A percentile compares a stretch with the other conserved stretches of the same genome.
Conservation (phyloP, 2,113 vertebrate genomes). For the Petroica traversi region DNA sequence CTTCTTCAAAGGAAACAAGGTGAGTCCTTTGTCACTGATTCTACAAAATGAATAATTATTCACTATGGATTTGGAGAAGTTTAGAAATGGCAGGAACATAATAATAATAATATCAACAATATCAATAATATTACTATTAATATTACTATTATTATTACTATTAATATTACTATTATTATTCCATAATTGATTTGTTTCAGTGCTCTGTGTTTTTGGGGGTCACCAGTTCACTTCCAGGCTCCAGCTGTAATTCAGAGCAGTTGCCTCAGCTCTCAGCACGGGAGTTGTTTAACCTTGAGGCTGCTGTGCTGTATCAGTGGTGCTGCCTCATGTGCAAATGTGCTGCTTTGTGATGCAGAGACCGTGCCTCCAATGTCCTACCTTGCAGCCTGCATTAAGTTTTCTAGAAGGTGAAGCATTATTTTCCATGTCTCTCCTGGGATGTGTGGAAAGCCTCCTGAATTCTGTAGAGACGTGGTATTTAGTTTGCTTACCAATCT, state of each 20-base stretch:
- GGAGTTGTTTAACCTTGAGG: conserved; percentile 64
- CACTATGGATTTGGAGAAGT: neutral
- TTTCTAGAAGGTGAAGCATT: conserved; percentile 52
- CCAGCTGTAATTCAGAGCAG: neutral
- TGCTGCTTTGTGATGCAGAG: conserved; percentile 58
- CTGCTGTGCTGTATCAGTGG: neutral
- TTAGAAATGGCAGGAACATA: neutral
- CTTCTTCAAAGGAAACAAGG: neutral
- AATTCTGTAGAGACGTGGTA: neutral
- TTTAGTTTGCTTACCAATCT: conserved; percentile 18
- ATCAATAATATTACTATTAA: too few relatives aligned
- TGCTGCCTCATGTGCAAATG: conserved; percentile 45
- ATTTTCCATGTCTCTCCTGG: neutral
- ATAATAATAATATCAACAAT: too few relatives aligned
- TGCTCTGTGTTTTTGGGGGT: neutral
- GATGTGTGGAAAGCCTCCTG: neutral
- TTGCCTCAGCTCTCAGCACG: neutral
- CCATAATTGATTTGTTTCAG: conserved; percentile 18
- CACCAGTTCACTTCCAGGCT: neutral
- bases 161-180: neutral
- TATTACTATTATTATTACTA: too few relatives aligned
- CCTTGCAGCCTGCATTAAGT: conserved; percentile 51
- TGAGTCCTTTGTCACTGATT: neutral
- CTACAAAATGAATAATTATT: neutral
- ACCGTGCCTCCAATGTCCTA: neutral